Evolutionary conservation across 2,797 vertebrate genomes (phyloP).

Genomic region (Tympanoctomys barrerae): DNA sequence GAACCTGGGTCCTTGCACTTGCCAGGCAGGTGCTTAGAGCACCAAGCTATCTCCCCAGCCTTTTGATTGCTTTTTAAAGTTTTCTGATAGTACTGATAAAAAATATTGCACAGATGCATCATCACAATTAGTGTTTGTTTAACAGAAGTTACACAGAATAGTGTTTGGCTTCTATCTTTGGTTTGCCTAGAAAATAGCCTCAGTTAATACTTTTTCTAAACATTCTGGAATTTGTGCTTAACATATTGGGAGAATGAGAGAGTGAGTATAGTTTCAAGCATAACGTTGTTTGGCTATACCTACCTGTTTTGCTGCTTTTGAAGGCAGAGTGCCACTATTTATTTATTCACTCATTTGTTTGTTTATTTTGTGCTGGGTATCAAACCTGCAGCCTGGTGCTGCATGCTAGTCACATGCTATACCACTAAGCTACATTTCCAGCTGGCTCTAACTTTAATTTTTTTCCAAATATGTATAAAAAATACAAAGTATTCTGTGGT

Average conservation of each 20-base stretch:
- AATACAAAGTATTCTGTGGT: neutral
- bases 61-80: neutral
- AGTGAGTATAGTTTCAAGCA: neutral
- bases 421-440: neutral
- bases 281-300: neutral
- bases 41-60: too few species aligned
- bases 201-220: neutral
- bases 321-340: neutral
- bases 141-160: neutral
- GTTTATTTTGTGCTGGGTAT: neutral
- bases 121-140: neutral
- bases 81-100: neutral
- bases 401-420: neutral
- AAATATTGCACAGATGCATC: neutral
- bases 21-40: too few species aligned
- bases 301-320: neutral
- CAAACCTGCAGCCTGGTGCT: neutral
- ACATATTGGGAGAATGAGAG: neutral
- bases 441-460: neutral
- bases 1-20: too few species aligned
- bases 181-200: neutral
- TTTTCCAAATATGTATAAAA: neutral
- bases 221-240: conserved; percentile 13
- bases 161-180: neutral
- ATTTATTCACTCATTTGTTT: neutral